phyloP scores from a whole-genome alignment of 2,113 vertebrate genomes.

The Lycaon pictus region DNA sequence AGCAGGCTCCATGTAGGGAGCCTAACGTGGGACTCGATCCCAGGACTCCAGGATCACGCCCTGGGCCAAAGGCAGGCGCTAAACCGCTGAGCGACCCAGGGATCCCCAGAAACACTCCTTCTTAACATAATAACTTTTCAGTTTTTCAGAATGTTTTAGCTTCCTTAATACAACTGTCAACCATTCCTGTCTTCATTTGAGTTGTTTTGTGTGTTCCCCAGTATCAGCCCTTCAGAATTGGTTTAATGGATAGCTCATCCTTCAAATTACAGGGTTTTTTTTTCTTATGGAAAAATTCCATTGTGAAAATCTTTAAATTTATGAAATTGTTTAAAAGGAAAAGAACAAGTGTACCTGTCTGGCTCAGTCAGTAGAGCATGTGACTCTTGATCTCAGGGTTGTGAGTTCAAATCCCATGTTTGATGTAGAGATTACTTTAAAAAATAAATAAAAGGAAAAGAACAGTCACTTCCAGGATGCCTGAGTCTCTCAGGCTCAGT shows the following conservation, averaged over 20 bases:
- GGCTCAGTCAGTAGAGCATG: background rate
- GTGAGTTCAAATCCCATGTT: background rate
- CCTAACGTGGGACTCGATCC: no score
- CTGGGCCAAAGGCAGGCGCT: no score
- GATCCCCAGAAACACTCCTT: background rate
- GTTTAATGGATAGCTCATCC: background rate
- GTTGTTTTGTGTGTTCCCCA: background rate
- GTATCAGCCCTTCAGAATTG: background rate
- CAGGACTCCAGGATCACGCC: no score
- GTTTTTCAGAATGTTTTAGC: background rate
- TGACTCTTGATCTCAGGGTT: background rate
- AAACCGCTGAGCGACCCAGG: no score
- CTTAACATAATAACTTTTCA: background rate
- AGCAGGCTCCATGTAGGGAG: no score
- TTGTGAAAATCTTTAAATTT: conserved; percentile 40
- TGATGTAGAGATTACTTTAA: background rate
- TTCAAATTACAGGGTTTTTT: background rate
- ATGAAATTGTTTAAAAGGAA: conserved; percentile 22
- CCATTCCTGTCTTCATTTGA: background rate
- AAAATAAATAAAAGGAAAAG: background rate
- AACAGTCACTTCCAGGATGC: background rate
- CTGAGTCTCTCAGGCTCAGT: no score
- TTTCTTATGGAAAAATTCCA: background rate
- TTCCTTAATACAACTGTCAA: background rate
- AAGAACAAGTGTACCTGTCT: background rate